Evolutionary conservation across 2,888 invertebrate species (phyloP), one percentile per base, ranked within the genome.

Genomic region (Acrobasis repandana): DNA sequence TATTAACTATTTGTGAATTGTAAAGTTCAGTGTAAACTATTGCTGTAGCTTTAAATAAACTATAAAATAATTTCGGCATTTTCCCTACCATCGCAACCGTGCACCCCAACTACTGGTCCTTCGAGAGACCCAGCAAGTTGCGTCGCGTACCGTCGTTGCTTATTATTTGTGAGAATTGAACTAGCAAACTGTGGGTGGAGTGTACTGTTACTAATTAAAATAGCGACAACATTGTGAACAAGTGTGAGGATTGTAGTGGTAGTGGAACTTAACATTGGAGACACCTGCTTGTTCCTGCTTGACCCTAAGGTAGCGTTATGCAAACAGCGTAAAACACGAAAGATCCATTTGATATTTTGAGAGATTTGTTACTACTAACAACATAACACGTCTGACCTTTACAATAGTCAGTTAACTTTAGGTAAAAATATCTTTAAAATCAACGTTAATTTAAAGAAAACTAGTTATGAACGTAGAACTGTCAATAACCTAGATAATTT

Each of bases 401-500:
- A 50, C 15, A 11, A 20, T n/a, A 18, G 10, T 18, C 50, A 50
- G 11, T 14, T 28, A 10, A 33, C 20, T 8, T 9, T 50, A 11
- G 14, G 11, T 28, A 50, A 20, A 3, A 20, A 20, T 10, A 50
- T 50, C 28, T 28, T 20, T 5, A 50, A 50, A 14, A 28, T 50
- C 0, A 28, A 11, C 18, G 28, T 33, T 2, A 50, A 50, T 28
- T 64, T 15, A 65, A 65, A 48, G 65, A 67, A 54, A 65, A 67
- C 58, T n/a, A 48, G 61, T 15, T 50, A 58, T 4, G 67, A 67
- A 1, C 49, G 65, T 20, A 65, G 65, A 50, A 49, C 67, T 10
- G 43, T 43, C 2, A 65, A 64, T 48, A 65, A 67, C 56, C 36
- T 62, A 18, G 61, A 62, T 10, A 43, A 46, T 9, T 56, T 67